Base-by-base conservation (phyloP, 2,888 invertebrate species). In the Troides helena region DNA sequence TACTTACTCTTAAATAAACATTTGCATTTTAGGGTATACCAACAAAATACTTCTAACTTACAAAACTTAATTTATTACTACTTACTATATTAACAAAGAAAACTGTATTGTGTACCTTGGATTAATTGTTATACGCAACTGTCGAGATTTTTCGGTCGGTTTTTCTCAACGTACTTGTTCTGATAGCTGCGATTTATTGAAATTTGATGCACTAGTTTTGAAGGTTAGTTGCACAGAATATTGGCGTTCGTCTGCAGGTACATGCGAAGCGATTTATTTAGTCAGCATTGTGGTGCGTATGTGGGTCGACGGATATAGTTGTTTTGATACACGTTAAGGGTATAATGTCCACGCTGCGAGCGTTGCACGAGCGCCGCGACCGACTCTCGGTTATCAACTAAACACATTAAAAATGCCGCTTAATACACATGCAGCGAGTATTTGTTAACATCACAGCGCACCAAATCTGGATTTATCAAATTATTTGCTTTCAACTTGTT, bases 371-470 rank as follows among this genome's bases (percentile, higher is more conserved):
- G 88, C 84, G 86, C 74, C 82, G 81, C 85, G 86, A 83, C 75
- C 88, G 86, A 79, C 79, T 74, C 80, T 75, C 84, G 83, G 81
- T 88, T 90, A 90, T 90, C 90, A 90, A 91, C 91, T 90, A 89
- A 90, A 83, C 86, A 85, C 83, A 86, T 84, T 85, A 85, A 85
- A 86, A 87, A 84, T 82, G 84, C 85, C 84, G 85, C 84, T 81
- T 80, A 64, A 57, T 82, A 80, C 79, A 80, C 78, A 77, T 80
- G 73, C 77, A 71, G 75, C 75, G 79, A 77, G 77, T 77, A 79
- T 75, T 84, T 63, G 63, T 67, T 64, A 67, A 56, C 61, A 64
- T 74, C 62, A 62, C 56, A 66, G 25, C 50, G 66, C 63, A 63
- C 62, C 62, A 25, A 62, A 70, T 70, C 58, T 62, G 66, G 62